Evolutionary conservation across 2,888 invertebrate species (phyloP).

Genomic region (Cylloceria caligata): DNA sequence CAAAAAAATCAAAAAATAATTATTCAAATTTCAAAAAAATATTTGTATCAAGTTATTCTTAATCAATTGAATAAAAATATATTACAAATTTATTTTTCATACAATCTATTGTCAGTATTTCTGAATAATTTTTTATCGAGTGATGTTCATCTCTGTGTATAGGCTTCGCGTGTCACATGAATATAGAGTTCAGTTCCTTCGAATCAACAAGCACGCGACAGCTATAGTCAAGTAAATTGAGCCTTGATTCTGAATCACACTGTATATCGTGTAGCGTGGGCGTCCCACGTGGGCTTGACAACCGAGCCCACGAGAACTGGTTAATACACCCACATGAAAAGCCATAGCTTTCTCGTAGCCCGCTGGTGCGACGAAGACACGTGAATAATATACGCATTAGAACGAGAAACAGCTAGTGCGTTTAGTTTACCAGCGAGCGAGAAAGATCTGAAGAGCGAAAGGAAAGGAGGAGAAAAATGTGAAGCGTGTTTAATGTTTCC

Average conservation of each 20-base stretch:
- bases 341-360: slow-evolving; percentile 39
- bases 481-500: slow-evolving; percentile 60
- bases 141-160: background rate
- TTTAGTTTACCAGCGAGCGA: background rate
- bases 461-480: slow-evolving; percentile 41
- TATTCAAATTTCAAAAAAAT: too few species aligned
- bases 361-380: slow-evolving; percentile 47
- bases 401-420: slow-evolving; percentile 35
- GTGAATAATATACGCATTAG: slow-evolving; percentile 52
- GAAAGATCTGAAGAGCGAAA: slow-evolving; percentile 19
- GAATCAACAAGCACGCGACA: background rate
- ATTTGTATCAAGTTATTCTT: too few species aligned
- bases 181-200: background rate
- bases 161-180: background rate
- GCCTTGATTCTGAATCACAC: slow-evolving; percentile 61
- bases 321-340: slow-evolving; percentile 81
- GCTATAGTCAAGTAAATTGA: slow-evolving; percentile 18
- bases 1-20: too few species aligned
- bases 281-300: slow-evolving; percentile 84
- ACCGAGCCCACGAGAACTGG: slow-evolving; percentile 83
- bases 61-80: too few species aligned
- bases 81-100: too few species aligned
- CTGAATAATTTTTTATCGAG: background rate
- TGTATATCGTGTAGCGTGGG: slow-evolving; percentile 77
- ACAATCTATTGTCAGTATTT: background rate